These are phyloP conservation scores for Cervus canadensis DNA, from an alignment of 2,113 vertebrate genomes.

Conservation along the genomic window DNA sequence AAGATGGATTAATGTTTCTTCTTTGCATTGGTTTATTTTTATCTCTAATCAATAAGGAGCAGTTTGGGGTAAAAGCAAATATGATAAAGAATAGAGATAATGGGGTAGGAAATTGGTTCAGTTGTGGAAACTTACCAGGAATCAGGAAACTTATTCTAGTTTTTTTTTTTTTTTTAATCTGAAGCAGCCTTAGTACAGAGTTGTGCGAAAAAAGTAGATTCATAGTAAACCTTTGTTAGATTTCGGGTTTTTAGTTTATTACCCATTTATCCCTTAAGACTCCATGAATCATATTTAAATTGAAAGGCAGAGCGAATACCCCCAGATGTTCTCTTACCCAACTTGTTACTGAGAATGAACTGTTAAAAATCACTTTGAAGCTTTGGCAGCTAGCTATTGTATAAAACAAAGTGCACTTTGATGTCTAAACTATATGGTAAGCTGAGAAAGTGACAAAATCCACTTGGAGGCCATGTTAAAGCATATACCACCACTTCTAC, in stretches of 20 bases:
- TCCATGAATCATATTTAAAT: conserved; percentile 34
- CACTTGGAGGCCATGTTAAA: neutral
- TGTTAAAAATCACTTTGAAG: conserved; percentile 42
- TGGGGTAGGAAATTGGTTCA: neutral
- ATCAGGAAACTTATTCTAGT: neutral
- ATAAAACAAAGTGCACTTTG: conserved; percentile 26
- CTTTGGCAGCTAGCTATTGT: neutral
- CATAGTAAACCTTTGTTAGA: neutral
- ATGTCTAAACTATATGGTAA: neutral
- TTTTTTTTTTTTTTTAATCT: neutral
- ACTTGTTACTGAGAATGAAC: conserved; percentile 15
- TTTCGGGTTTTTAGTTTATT: conserved; percentile 22
- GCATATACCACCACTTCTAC: neutral
- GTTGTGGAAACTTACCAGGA: neutral
- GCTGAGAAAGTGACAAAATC: neutral
- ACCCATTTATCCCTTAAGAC: neutral
- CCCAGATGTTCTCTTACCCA: neutral
- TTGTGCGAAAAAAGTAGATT: neutral
- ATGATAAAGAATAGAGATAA: neutral
- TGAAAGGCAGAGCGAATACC: neutral
- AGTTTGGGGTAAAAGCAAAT: conserved; percentile 11
- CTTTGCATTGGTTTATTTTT: conserved; percentile 41
- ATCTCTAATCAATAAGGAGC: neutral
- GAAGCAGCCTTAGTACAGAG: neutral
- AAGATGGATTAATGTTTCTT: conserved; percentile 51